Percentiles rank a stretch among this genome's conserved stretches.
phyloP scores from a whole-genome alignment of 2,113 vertebrate species.

The Nestor notabilis region DNA sequence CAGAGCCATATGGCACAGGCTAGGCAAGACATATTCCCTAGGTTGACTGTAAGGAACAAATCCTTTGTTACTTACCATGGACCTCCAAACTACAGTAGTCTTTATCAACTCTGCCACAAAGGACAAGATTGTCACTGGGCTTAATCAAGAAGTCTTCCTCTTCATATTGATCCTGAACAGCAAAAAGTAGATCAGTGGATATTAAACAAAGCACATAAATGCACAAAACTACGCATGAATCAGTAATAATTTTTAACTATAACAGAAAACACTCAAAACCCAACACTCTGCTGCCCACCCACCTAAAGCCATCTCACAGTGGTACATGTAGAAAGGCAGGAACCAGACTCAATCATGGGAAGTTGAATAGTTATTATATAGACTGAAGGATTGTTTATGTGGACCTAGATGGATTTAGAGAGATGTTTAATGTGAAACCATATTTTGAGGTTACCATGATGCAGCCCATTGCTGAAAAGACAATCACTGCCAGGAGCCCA shows the following conservation, averaged over 20 bases:
- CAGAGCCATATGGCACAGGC: background rate
- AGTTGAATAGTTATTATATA: background rate
- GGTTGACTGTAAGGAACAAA: background rate
- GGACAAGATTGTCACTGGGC: conserved; percentile 88
- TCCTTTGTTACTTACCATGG: conserved; percentile 74
- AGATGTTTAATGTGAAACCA: background rate
- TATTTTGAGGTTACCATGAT: background rate
- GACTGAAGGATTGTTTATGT: background rate
- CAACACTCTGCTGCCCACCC: background rate
- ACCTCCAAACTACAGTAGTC: conserved; percentile 94
- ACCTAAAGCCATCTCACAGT: background rate
- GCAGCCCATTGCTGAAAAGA: background rate
- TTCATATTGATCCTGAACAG: conserved; percentile 92
- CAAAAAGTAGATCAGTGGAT: background rate
- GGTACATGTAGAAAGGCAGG: background rate
- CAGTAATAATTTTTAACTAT: background rate
- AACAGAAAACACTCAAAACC: background rate
- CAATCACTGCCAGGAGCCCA: background rate
- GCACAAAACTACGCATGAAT: background rate
- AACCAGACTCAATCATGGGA: accelerated
- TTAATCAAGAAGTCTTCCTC: conserved; percentile 94
- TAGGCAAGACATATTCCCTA: background rate
- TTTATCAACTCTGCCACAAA: conserved; percentile 88
- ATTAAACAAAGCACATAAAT: background rate
- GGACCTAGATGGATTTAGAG: background rate